These are phyloP conservation scores for Steatornis caripensis DNA, from an alignment of 2,113 vertebrate genomes.

Conservation along the genomic window DNA sequence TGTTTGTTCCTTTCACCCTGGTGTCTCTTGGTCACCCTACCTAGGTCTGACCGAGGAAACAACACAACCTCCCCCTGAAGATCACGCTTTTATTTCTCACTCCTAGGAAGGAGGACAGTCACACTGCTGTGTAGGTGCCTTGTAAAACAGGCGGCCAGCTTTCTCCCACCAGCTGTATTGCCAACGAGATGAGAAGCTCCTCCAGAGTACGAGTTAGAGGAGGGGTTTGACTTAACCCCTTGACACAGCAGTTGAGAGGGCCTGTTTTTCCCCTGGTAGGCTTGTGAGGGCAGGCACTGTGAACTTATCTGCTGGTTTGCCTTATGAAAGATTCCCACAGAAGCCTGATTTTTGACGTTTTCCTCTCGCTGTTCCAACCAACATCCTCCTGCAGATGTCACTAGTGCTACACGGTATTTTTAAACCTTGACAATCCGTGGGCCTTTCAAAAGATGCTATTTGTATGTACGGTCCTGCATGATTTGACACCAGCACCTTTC, in stretches of 20 bases:
- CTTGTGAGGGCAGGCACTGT: not conserved
- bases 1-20: not conserved
- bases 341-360: not conserved
- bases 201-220: not conserved
- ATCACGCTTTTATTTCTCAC: not conserved
- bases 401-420: slow-evolving; percentile 15
- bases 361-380: not conserved
- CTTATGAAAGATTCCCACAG: not conserved
- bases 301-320: not conserved
- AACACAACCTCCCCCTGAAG: not conserved
- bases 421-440: not conserved
- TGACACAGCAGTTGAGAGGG: not conserved
- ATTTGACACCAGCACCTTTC: not conserved
- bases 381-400: slow-evolving; percentile 69
- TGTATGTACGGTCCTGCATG: not conserved
- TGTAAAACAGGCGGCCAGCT: not conserved
- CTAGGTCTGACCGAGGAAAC: not conserved
- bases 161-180: not conserved
- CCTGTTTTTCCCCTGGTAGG: fast-evolving
- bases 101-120: not conserved
- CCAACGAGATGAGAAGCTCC: not conserved
- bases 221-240: not conserved
- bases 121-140: not conserved
- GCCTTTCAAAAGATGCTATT: not conserved
- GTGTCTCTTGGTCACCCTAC: not conserved